Base-by-base conservation (phyloP, 92 coral and sea anemone species). In the Desmophyllum pertusum region DNA sequence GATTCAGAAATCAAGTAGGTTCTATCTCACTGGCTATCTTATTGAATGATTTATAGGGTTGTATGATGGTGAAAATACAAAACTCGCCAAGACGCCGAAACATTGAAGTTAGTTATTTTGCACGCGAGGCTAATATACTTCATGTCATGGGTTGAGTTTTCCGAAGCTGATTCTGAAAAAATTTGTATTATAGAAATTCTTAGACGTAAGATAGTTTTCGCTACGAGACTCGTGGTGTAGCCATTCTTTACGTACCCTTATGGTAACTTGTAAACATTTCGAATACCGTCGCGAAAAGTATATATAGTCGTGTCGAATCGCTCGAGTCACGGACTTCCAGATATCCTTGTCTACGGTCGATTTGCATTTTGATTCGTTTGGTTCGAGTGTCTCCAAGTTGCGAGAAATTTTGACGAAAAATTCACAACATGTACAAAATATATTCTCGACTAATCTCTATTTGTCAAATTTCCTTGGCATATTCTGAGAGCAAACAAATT, bases 1-100 rank as follows among this genome's bases (percentile, higher is more conserved):
- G 9, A 18, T 41, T 35, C 78, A 48, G 61, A 33, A 48, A 30
- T 31, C 62, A 74, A 74, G 78, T 74, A 48, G 6, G 78, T 74
- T 8, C 62, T 67, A 38, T 67, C 21, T 38, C 45, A 67, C 73
- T 36, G 27, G 73, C 35, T 37, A 67, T 37, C 45, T 67, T 36
- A 37, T 35, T 67, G 73, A 67, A 67, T 67, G 45, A 67, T 67
- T 67, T 67, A 67, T 67, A 37, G 45, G 70, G 73, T 10, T 37
- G 10, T 29, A 15, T 42, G 36, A 73, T 42, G 61, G 78, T 40
- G 21, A 70, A 59, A 43, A 14, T 43, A 15, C 6, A 23, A 31
- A 27, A 27, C 39, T 74, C 61, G 25, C n/a, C 78, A 3, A 74
- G 38, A 48, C 11, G 25, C 29, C 25, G 13, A 67, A 27, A 29